Evolutionary conservation across 2,797 vertebrate genomes (phyloP).

Genomic region (Danio albolineatus): DNA sequence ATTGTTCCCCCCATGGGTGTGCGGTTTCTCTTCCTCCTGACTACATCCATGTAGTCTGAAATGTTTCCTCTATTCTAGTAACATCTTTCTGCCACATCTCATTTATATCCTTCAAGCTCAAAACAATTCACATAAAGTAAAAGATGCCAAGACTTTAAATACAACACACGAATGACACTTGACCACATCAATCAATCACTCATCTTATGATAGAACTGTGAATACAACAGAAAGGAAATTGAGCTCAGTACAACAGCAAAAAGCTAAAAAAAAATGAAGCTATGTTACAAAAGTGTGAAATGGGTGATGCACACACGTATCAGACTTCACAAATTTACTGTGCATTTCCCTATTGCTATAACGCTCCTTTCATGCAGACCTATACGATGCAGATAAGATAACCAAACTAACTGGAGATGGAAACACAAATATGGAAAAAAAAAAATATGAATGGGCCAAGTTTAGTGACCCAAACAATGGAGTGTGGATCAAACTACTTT

Average conservation of each 20-base stretch:
- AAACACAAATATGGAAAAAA: slow-evolving; percentile 27
- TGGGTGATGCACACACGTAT: slow-evolving; percentile 24
- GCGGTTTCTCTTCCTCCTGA: no score
- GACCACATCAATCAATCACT: slow-evolving; percentile 50
- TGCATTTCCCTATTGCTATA: slow-evolving; percentile 60
- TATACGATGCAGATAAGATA: slow-evolving; percentile 65
- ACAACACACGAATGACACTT: neutral
- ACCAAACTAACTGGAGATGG: slow-evolving; percentile 60
- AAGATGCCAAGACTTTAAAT: slow-evolving; percentile 32
- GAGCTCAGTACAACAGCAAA: neutral
- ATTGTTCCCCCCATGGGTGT: no score
- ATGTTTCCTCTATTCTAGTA: neutral
- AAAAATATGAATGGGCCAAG: slow-evolving; percentile 46
- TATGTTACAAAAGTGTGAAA: neutral
- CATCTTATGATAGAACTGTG: neutral
- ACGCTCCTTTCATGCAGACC: slow-evolving; percentile 48
- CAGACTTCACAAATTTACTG: slow-evolving; percentile 47
- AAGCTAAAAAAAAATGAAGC: neutral
- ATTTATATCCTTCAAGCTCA: neutral
- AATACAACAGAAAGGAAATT: slow-evolving; percentile 27
- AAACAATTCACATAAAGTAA: slow-evolving; percentile 34
- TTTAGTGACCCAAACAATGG: slow-evolving; percentile 58
- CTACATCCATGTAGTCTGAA: neutral
- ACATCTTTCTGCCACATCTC: slow-evolving; percentile 8
- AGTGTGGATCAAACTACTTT: neutral